Evolutionary conservation across 1,140 invertebrate genomes (phyloP).

Genomic region (Ctenoplectra terminalis): DNA sequence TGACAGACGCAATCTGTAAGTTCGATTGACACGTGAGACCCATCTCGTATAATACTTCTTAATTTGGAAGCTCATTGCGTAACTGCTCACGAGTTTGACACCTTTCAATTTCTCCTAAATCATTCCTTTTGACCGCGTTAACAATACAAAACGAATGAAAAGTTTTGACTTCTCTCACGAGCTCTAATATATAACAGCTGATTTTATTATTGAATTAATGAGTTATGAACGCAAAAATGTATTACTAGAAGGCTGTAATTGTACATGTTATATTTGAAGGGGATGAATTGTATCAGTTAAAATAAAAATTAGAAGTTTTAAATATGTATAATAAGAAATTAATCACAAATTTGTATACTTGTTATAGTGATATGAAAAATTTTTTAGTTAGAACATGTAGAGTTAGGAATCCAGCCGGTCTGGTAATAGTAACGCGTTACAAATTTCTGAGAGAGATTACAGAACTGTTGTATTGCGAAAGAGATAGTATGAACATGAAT

Average conservation of each 20-base stretch:
- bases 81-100: slow-evolving; percentile 11
- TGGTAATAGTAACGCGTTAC: too few relatives aligned
- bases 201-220: neutral
- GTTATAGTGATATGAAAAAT: too few relatives aligned
- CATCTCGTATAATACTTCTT: neutral
- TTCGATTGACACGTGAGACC: neutral
- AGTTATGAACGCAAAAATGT: neutral
- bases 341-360: too few relatives aligned
- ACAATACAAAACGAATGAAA: slow-evolving; percentile 3
- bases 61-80: slow-evolving; percentile 31
- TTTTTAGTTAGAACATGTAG: too few relatives aligned
- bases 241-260: neutral
- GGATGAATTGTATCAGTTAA: too few relatives aligned
- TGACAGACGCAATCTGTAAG: neutral
- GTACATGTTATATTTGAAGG: neutral
- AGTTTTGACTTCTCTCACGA: neutral
- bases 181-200: neutral
- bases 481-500: too few relatives aligned
- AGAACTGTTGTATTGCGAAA: too few relatives aligned
- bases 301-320: too few relatives aligned
- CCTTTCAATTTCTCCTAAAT: slow-evolving; percentile 21
- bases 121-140: neutral
- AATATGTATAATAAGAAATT: too few relatives aligned
- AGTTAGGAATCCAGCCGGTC: too few relatives aligned
- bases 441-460: too few relatives aligned